phyloP scores from a whole-genome alignment of 2,888 invertebrate species.

The Pristionchus arcanus region DNA sequence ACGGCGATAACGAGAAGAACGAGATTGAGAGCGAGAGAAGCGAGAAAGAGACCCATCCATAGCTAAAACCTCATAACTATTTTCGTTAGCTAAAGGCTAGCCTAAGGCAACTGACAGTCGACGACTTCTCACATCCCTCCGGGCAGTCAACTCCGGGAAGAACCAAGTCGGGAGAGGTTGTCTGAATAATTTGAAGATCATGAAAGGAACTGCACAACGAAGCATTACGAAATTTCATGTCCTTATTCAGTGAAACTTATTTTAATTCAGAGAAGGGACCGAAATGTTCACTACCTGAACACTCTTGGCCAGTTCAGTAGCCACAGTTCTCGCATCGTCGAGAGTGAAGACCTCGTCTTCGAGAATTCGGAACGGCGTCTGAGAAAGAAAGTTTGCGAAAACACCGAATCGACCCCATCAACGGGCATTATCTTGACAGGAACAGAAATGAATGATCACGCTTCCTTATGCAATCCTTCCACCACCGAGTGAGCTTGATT shows the following conservation, averaged over 20 bases:
- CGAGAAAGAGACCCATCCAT: slow-evolving; percentile 51
- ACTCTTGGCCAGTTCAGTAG: slow-evolving; percentile 4
- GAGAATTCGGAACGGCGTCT: slow-evolving; percentile 3
- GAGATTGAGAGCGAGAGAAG: slow-evolving; percentile 50
- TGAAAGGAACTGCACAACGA: no score
- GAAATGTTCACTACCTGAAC: neutral
- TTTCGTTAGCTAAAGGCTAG: neutral
- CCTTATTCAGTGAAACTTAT: no score
- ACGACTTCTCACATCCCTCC: slow-evolving; percentile 33
- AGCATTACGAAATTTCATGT: no score
- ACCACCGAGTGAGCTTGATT: no score
- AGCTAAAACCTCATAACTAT: neutral
- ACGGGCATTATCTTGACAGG: no score
- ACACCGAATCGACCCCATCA: no score
- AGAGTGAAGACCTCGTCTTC: slow-evolving; percentile 22
- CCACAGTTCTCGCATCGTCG: neutral
- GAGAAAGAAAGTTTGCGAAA: neutral
- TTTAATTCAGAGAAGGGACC: no score
- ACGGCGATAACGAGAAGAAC: slow-evolving; percentile 22
- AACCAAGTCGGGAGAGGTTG: neutral
- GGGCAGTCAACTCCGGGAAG: slow-evolving; percentile 26
- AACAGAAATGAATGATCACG: no score
- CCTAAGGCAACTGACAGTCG: neutral
- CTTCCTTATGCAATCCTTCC: no score
- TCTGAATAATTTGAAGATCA: no score